Percentiles rank a stretch among this genome's conserved stretches.
Conservation (phyloP, 92 coral and sea anemone genomes). For the Epizoanthus illoricatus region DNA sequence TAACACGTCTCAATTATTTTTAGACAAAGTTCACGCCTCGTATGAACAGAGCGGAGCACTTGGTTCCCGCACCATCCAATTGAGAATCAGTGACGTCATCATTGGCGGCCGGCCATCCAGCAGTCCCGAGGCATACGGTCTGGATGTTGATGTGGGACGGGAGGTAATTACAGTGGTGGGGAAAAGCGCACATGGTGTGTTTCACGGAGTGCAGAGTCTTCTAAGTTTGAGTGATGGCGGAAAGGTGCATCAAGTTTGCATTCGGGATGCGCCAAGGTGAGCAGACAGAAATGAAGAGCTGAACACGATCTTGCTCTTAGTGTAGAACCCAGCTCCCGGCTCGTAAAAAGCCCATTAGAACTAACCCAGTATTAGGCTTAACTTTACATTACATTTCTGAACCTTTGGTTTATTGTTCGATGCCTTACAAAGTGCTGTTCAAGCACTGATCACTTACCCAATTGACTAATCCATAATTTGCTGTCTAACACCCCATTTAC, state of each 20-base stretch:
- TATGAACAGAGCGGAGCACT: conserved; percentile 14
- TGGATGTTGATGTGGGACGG: conserved; percentile 57
- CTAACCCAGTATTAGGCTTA: too few relatives aligned
- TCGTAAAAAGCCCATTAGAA: too few relatives aligned
- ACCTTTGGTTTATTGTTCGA: too few relatives aligned
- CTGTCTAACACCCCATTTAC: too few relatives aligned
- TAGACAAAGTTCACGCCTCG: conserved; percentile 20
- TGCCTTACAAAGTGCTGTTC: too few relatives aligned
- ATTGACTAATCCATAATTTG: too few relatives aligned
- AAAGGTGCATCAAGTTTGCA: conserved; percentile 58
- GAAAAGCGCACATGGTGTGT: conserved; percentile 58
- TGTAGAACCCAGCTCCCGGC: too few relatives aligned
- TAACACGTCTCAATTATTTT: neutral
- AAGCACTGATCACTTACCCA: too few relatives aligned
- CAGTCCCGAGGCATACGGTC: conserved; percentile 67
- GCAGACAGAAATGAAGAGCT: neutral
- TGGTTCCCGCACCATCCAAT: conserved; percentile 43
- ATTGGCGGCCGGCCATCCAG: conserved; percentile 16
- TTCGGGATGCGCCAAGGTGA: conserved; percentile 53
- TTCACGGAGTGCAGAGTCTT: conserved; percentile 67
- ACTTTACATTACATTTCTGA: too few relatives aligned
- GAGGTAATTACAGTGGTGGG: conserved; percentile 65
- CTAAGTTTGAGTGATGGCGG: conserved; percentile 53
- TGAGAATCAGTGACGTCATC: conserved; percentile 52
- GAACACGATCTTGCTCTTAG: too few relatives aligned